These are phyloP conservation scores for Psophia crepitans DNA, from an alignment of 2,113 vertebrate species.

Conservation along the genomic window DNA sequence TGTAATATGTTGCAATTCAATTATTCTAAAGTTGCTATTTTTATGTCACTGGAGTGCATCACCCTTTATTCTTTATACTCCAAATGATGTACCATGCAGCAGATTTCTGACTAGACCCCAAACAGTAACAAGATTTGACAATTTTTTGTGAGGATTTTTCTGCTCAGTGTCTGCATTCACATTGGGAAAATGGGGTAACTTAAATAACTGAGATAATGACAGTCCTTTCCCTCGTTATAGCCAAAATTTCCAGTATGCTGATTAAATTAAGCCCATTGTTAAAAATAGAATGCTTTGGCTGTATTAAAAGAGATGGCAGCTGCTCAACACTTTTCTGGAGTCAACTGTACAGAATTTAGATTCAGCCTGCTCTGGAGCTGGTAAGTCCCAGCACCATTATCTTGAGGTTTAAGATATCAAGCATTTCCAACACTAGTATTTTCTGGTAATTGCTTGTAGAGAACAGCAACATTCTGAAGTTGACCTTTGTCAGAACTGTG, in stretches of 20 bases:
- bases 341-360: not conserved
- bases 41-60: not conserved
- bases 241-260: not conserved
- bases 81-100: not conserved
- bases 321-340: not conserved
- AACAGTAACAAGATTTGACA: not conserved
- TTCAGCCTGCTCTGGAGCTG: not conserved
- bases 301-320: constrained; percentile 10
- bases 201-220: not conserved
- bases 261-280: constrained; percentile 9
- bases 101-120: not conserved
- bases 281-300: constrained; percentile 41
- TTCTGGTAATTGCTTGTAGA: not conserved
- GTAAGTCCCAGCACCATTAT: not conserved
- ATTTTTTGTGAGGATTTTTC: not conserved
- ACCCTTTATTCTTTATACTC: not conserved
- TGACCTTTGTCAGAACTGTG: constrained; percentile 28
- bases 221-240: not conserved
- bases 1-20: not conserved
- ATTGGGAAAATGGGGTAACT: not conserved
- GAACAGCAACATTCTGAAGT: not conserved
- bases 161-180: not conserved
- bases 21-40: not conserved
- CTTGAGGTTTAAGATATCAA: not conserved
- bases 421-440: not conserved